These are phyloP conservation scores for Lasioglossum oenotherae DNA, from an alignment of 2,888 invertebrate genomes.

Conservation along the genomic window DNA sequence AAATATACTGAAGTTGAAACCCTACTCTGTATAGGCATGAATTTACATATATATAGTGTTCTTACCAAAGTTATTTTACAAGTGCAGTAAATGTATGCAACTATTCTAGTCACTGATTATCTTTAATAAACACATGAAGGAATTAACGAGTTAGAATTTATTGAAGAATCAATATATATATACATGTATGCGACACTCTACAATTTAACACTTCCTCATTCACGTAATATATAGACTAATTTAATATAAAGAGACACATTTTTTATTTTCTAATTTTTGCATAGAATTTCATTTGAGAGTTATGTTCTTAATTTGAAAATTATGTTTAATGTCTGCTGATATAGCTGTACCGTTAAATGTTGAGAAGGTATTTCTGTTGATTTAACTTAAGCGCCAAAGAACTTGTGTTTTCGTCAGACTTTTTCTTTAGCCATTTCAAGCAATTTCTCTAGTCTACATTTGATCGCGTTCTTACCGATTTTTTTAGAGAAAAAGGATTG, in stretches of 20 bases:
- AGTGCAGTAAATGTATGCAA: slow-evolving; percentile 62
- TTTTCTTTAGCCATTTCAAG: slow-evolving; percentile 53
- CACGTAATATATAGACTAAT: slow-evolving; percentile 41
- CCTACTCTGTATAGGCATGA: slow-evolving; percentile 52
- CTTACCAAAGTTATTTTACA: slow-evolving; percentile 51
- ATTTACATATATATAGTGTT: slow-evolving; percentile 47
- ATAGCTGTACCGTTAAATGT: slow-evolving; percentile 30
- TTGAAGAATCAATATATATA: slow-evolving; percentile 20
- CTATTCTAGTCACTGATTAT: slow-evolving; percentile 60
- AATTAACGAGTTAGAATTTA: slow-evolving; percentile 51
- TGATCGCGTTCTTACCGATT: slow-evolving; percentile 76
- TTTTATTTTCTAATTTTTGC: slow-evolving; percentile 26
- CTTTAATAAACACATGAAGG: slow-evolving; percentile 54
- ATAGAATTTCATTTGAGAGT: slow-evolving; percentile 74
- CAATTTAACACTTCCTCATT: slow-evolving; percentile 47
- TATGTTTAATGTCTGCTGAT: slow-evolving; percentile 81
- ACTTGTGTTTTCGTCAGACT: slow-evolving; percentile 68
- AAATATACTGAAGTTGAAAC: slow-evolving; percentile 49
- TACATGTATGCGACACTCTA: slow-evolving; percentile 33
- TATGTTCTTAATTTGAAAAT: slow-evolving; percentile 79
- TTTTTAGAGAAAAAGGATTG: slow-evolving; percentile 80
- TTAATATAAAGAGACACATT: slow-evolving; percentile 19
- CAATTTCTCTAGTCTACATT: slow-evolving; percentile 56
- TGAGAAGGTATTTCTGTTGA: slow-evolving; percentile 28
- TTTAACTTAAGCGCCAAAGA: slow-evolving; percentile 52